Evolutionary conservation across 2,888 invertebrate species (phyloP).

Genomic region (Tenthredo notha): DNA sequence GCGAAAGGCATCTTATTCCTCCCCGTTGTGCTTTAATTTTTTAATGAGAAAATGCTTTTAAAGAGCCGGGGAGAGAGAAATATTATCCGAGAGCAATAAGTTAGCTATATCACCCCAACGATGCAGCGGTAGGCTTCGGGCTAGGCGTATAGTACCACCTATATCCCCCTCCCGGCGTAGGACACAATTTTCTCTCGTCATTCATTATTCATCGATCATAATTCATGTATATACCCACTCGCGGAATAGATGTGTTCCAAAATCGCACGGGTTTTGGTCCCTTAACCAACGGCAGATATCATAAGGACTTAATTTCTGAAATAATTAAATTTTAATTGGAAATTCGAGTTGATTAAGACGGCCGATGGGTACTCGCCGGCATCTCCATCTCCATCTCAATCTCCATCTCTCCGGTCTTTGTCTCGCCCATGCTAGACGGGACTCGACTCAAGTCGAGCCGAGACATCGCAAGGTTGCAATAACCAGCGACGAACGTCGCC

Average conservation of each 20-base stretch:
- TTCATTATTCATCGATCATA: not conserved
- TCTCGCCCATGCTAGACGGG: not conserved
- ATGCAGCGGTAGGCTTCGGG: not conserved
- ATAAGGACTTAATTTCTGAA: slow-evolving; percentile 69
- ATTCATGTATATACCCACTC: not conserved
- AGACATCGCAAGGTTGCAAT: slow-evolving; percentile 68
- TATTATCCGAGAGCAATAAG: slow-evolving; percentile 77
- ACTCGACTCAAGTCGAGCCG: slow-evolving; percentile 61
- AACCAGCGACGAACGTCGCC: slow-evolving; percentile 67
- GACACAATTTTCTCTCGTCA: slow-evolving; percentile 9
- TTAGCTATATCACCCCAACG: slow-evolving; percentile 64
- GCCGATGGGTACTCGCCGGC: slow-evolving; percentile 63
- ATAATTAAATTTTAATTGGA: slow-evolving; percentile 77
- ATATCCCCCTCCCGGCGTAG: too few species aligned
- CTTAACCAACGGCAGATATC: slow-evolving; percentile 41
- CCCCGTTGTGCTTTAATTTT: slow-evolving; percentile 78
- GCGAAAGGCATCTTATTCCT: slow-evolving; percentile 18
- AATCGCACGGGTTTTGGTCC: not conserved
- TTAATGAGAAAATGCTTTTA: slow-evolving; percentile 85
- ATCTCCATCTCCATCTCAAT: slow-evolving; percentile 58
- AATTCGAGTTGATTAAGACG: slow-evolving; percentile 74
- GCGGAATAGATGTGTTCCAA: not conserved
- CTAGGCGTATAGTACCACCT: too few species aligned
- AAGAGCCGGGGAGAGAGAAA: slow-evolving; percentile 78
- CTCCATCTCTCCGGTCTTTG: slow-evolving; percentile 54